Conservation (phyloP, 2,113 vertebrate genomes). For the Poeciliopsis retropinna region DNA sequence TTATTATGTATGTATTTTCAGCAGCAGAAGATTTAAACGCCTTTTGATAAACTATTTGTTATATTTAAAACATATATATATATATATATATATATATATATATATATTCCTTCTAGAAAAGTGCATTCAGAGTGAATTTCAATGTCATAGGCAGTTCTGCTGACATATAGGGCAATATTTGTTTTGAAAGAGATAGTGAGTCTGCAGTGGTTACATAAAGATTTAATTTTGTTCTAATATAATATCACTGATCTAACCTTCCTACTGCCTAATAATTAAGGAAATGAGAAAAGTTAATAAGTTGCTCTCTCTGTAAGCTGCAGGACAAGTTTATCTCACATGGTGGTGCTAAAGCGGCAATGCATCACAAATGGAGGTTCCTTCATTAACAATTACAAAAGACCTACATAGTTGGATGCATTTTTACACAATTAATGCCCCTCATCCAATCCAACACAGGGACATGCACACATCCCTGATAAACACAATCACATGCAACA, state of each 20-base stretch:
- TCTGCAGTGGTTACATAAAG: neutral
- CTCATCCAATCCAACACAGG: neutral
- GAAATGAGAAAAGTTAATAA: too few relatives aligned
- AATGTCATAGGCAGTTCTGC: neutral
- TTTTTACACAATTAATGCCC: neutral
- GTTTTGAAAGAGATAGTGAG: neutral
- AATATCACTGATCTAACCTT: neutral
- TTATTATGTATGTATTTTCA: too few relatives aligned
- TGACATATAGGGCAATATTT: neutral
- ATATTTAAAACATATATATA: too few relatives aligned
- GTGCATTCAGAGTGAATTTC: too few relatives aligned
- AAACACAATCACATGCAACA: too few relatives aligned
- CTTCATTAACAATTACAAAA: neutral
- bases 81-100: too few relatives aligned
- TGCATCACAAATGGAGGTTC: neutral
- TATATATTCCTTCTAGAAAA: too few relatives aligned
- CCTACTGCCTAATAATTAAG: too few relatives aligned
- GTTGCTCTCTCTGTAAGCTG: neutral
- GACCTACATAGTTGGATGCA: too few relatives aligned
- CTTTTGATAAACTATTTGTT: too few relatives aligned
- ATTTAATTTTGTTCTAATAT: neutral
- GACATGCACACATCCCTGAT: too few relatives aligned
- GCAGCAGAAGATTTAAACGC: too few relatives aligned
- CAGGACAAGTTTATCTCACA: constrained; percentile 19
- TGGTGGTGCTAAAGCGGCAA: constrained; percentile 25